Evolutionary conservation across 2,888 invertebrate species (phyloP).

Genomic region (Sphaerophoria taeniata): DNA sequence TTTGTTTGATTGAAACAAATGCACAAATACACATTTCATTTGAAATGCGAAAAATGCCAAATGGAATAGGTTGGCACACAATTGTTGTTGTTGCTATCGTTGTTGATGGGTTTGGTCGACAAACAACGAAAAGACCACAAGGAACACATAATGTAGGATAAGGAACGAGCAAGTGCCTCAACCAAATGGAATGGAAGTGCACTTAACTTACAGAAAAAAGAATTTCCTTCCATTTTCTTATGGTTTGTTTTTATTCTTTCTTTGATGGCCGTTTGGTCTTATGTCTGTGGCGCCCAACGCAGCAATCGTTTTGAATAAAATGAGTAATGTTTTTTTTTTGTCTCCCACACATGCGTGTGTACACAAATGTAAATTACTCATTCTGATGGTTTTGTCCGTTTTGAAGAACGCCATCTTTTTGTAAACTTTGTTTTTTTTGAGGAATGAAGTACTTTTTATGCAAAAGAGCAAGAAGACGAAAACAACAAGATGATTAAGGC

Average conservation of each 20-base stretch:
- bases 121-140: too few species aligned
- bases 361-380: too few species aligned
- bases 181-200: too few species aligned
- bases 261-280: constrained; percentile 21
- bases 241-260: not conserved
- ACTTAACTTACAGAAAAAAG: too few species aligned
- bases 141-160: too few species aligned
- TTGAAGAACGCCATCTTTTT: not conserved
- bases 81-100: too few species aligned
- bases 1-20: constrained; percentile 65
- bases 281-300: constrained; percentile 26
- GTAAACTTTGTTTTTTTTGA: not conserved
- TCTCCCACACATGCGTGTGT: too few species aligned
- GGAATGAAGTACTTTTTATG: not conserved
- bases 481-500: constrained; percentile 29
- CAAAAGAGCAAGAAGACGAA: not conserved
- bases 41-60: constrained; percentile 60
- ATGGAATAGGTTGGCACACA: constrained; percentile 11
- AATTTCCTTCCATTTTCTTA: not conserved
- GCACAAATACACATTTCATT: constrained; percentile 56
- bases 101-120: too few species aligned
- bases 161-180: too few species aligned
- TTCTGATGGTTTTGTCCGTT: not conserved
- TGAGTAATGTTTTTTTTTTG: constrained; percentile 44
- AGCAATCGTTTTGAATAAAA: constrained; percentile 36